These are phyloP conservation scores for Centropristis striata DNA, from an alignment of 2,113 vertebrate genomes.

Conservation along the genomic window DNA sequence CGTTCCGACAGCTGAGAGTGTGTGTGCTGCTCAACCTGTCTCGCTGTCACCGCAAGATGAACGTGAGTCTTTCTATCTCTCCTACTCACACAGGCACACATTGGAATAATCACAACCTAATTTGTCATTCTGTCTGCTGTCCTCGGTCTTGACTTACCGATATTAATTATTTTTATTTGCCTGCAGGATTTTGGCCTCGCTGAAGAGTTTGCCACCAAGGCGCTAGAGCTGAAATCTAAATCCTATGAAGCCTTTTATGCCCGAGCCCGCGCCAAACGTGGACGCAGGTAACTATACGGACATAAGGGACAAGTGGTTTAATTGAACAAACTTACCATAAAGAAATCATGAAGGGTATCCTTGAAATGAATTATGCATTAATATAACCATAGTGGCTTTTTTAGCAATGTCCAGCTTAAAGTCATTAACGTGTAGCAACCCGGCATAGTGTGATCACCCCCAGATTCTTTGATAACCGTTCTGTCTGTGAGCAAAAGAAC, in stretches of 20 bases:
- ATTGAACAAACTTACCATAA: no score
- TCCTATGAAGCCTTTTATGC: conserved; percentile 97
- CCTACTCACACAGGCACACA: background rate
- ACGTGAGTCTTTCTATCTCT: conserved; percentile 84
- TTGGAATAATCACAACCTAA: background rate
- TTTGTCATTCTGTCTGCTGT: background rate
- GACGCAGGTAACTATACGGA: conserved; percentile 79
- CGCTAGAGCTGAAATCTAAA: conserved; percentile 97
- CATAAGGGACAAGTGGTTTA: conserved; percentile 11
- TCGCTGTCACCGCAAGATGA: conserved; percentile 97
- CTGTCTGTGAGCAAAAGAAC: no score
- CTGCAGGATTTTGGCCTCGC: conserved; percentile 89
- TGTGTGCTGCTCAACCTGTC: conserved; percentile 98
- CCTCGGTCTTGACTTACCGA: fast-evolving
- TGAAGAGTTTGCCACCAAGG: conserved; percentile 98
- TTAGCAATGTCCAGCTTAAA: no score
- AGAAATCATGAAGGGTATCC: no score
- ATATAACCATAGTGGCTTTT: no score
- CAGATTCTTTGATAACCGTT: no score
- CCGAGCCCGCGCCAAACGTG: conserved; percentile 84
- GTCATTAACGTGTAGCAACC: no score
- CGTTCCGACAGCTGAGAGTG: conserved; percentile 95
- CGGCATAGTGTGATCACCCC: no score
- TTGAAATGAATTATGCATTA: no score
- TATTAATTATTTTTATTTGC: conserved; percentile 25